These are phyloP conservation scores for Halisarca cf. caerulea DNA, from an alignment of 37 sponge, comb jelly and placozoan genomes.

Conservation along the genomic window DNA sequence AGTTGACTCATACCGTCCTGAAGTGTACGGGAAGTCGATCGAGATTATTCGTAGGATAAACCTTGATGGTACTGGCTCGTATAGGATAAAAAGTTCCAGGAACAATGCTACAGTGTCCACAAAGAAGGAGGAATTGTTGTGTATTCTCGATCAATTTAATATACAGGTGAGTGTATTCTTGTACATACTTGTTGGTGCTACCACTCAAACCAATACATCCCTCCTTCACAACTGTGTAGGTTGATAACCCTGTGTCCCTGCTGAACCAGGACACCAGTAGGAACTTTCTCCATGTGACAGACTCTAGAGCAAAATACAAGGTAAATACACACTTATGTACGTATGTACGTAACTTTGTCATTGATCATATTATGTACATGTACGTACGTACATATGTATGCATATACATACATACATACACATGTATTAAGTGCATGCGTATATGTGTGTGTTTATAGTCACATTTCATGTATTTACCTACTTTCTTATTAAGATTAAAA, in stretches of 20 bases:
- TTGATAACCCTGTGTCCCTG: conserved; percentile 96
- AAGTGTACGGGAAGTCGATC: conserved; percentile 77
- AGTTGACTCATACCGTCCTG: conserved; percentile 62
- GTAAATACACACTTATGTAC: no score
- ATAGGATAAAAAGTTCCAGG: conserved; percentile 70
- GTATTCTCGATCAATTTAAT: conserved; percentile 87
- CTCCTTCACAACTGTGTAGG: conserved; percentile 26
- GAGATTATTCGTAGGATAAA: conserved; percentile 68
- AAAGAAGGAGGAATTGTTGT: conserved; percentile 86
- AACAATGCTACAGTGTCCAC: conserved; percentile 51
- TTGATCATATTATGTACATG: no score
- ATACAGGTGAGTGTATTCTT: conserved; percentile 69
- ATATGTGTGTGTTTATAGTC: no score
- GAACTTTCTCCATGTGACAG: conserved; percentile 86
- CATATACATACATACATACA: no score
- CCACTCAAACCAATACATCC: no score
- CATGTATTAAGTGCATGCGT: no score
- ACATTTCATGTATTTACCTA: not conserved
- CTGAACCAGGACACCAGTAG: conserved; percentile 95
- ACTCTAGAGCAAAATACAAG: conserved; percentile 80
- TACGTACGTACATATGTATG: no score
- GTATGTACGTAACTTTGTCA: no score
- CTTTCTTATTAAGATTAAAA: no score
- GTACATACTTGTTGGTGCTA: no score
- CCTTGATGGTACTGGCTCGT: conserved; percentile 71